Base-by-base conservation (phyloP, 2,797 vertebrate species). In the Arrhamphus sclerolepis region DNA sequence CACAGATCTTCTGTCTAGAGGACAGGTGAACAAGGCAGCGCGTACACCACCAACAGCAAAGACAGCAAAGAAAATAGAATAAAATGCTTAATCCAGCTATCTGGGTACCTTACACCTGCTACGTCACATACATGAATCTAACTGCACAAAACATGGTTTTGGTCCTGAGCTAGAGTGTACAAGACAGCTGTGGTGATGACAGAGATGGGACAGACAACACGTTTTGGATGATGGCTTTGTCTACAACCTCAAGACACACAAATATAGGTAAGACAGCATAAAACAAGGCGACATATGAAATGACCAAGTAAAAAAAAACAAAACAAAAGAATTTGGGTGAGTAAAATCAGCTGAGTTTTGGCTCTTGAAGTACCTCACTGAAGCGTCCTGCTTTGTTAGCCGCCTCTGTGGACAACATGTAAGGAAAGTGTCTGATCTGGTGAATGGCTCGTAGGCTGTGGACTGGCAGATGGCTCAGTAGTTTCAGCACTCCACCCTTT, bases 391-490 rank as follows among this genome's bases (percentile, higher is more conserved):
- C 41, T 62, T 54, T 49, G 43, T 53, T 13, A 47, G 58, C 46
- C 26, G 70, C 78, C 56, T 49, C 44, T 64, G 43, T 43, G 51
- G 65, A 66, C 1, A 11, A 57, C 34, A 38, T 1, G 28, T 49
- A 46, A 18, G 21, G 38, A 2, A 10, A 48, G 54, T 24, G 41
- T 78, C 66, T 44, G 52, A 64, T 41, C 18, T 21, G 69, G 60
- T 58, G 69, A 82, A 70, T 85, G 88, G 87, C 86, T 89, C 84
- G 67, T 44, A 53, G 72, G 62, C 70, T 53, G 46, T 56, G 72
- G 70, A 66, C 71, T 31, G 21, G 59, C 14, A 31, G 73, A 73
- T 81, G 87, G 87, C 90, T 91, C 89, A 92, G 90, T 89, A 89
- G 88, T 91, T 85, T 85, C 77, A 83, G 81, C 79, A 69, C 70